These are phyloP conservation scores for Callopanchax toddi DNA, from an alignment of 2,113 vertebrate genomes.

Conservation along the genomic window DNA sequence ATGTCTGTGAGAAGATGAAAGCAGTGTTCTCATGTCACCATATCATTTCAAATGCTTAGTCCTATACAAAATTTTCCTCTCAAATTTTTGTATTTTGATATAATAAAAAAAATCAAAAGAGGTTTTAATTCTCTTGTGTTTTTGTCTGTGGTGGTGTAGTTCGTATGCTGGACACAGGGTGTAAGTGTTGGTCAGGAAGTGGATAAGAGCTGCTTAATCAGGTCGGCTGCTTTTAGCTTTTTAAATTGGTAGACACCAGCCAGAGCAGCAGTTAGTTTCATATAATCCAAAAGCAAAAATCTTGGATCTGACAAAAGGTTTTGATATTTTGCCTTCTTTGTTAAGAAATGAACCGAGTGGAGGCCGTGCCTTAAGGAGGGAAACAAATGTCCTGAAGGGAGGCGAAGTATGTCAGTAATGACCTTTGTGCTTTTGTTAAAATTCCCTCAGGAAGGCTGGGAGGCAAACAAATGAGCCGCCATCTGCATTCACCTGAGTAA, in stretches of 20 bases:
- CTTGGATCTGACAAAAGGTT: no score
- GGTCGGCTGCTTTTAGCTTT: conserved; percentile 6
- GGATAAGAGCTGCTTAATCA: conserved; percentile 18
- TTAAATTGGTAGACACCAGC: conserved; percentile 16
- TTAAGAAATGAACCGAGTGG: conserved; percentile 25
- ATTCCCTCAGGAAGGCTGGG: conserved; percentile 35
- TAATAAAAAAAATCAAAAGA: conserved; percentile 81
- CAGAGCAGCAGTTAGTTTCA: not conserved
- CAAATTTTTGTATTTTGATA: conserved; percentile 88
- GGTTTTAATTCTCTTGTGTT: conserved; percentile 40
- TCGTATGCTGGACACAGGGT: conserved; percentile 64
- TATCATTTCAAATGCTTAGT: conserved; percentile 82
- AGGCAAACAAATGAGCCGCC: conserved; percentile 59
- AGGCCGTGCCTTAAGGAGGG: conserved; percentile 16
- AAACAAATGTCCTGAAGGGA: conserved; percentile 44
- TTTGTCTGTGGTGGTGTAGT: conserved; percentile 58
- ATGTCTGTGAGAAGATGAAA: conserved; percentile 73
- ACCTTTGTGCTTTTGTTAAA: conserved; percentile 67
- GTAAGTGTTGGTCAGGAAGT: conserved; percentile 65
- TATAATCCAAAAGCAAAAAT: no score
- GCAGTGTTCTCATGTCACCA: conserved; percentile 79
- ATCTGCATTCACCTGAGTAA: conserved; percentile 53
- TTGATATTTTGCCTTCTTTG: not conserved
- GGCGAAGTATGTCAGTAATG: conserved; percentile 41
- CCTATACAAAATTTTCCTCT: conserved; percentile 82